Evolutionary conservation across 2,888 invertebrate species (phyloP).

Genomic region (Pecten maximus): DNA sequence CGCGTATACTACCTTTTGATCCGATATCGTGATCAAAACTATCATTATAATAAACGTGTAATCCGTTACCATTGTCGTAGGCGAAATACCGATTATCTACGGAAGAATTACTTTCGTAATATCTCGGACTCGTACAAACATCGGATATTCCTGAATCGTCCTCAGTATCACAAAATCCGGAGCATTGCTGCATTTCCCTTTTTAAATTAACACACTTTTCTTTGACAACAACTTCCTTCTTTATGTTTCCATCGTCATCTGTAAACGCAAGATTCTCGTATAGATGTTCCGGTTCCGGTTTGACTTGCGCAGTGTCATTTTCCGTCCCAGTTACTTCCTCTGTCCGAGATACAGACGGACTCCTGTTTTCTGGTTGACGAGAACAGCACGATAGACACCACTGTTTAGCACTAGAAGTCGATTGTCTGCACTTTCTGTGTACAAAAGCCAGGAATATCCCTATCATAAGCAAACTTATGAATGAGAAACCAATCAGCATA

Average conservation of each 20-base stretch:
- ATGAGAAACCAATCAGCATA: background rate
- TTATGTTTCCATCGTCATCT: constrained; percentile 15
- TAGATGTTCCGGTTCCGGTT: constrained; percentile 9
- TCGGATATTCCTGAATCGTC: background rate
- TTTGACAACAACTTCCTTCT: background rate
- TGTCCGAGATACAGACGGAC: background rate
- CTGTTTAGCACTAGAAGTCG: background rate
- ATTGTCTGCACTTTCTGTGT: background rate
- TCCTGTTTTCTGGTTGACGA: background rate
- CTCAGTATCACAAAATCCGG: constrained; percentile 6
- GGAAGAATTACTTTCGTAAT: background rate
- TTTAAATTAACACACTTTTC: background rate
- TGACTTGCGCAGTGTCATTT: background rate
- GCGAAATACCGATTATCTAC: background rate
- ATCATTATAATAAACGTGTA: background rate
- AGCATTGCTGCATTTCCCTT: background rate
- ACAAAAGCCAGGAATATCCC: constrained; percentile 9
- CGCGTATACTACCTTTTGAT: background rate
- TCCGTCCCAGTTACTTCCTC: constrained; percentile 9
- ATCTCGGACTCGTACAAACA: constrained; percentile 19
- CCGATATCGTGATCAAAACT: background rate
- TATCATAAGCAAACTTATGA: background rate
- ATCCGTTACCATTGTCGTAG: background rate
- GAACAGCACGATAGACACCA: constrained; percentile 10
- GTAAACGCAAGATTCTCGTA: background rate